These are phyloP conservation scores for Spisula subtruncata DNA, from an alignment of 2,888 invertebrate species.

Conservation along the genomic window DNA sequence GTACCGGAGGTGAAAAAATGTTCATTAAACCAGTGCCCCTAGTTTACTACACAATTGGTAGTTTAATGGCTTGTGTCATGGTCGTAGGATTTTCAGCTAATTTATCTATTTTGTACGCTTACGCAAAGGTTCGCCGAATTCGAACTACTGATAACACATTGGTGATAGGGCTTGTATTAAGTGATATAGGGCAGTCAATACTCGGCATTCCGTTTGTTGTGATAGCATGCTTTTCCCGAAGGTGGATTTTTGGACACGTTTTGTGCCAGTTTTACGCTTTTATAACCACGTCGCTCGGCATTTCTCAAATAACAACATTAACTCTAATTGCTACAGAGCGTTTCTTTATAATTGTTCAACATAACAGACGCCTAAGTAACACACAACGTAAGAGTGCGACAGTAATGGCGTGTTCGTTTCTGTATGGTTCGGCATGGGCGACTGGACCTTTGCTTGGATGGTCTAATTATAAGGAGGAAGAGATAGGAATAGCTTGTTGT, in stretches of 20 bases:
- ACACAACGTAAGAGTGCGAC: slow-evolving; percentile 20
- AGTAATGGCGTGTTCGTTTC: slow-evolving; percentile 46
- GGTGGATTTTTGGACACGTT: slow-evolving; percentile 56
- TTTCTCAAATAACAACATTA: slow-evolving; percentile 57
- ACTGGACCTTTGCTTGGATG: slow-evolving; percentile 58
- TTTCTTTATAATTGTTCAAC: slow-evolving; percentile 55
- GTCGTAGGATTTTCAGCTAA: slow-evolving; percentile 55
- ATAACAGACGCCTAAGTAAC: slow-evolving; percentile 33
- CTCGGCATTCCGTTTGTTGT: slow-evolving; percentile 54
- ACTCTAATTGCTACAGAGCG: slow-evolving; percentile 58
- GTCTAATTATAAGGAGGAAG: slow-evolving; percentile 53
- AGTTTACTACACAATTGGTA: slow-evolving; percentile 53
- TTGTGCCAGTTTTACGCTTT: slow-evolving; percentile 57
- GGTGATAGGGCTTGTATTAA: slow-evolving; percentile 49
- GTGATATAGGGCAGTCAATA: slow-evolving; percentile 53
- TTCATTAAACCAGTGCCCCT: neutral
- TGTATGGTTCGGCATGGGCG: slow-evolving; percentile 51
- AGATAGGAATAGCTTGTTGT: slow-evolving; percentile 52
- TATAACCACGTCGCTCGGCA: slow-evolving; percentile 50
- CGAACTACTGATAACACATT: slow-evolving; percentile 49
- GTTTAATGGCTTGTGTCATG: slow-evolving; percentile 44
- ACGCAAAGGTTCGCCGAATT: slow-evolving; percentile 32
- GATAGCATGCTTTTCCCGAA: slow-evolving; percentile 42
- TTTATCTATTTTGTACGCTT: slow-evolving; percentile 42
- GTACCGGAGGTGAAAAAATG: neutral